Conservation (phyloP, 2,888 invertebrate species). For the Nowickia ferox region DNA sequence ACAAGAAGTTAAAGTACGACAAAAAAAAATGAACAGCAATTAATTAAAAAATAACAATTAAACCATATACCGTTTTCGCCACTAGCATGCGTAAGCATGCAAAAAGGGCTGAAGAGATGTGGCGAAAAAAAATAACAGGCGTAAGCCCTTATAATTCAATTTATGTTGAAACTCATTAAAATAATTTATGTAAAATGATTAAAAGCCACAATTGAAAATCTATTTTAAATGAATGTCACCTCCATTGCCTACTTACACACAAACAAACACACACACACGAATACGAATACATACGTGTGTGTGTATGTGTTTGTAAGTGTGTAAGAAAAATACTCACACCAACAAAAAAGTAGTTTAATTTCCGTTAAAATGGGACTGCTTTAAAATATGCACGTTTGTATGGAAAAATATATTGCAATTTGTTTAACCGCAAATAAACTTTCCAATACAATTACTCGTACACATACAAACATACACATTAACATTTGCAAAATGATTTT, state of each 20-base stretch:
- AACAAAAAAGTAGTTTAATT: slow-evolving; percentile 60
- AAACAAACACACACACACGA: slow-evolving; percentile 2
- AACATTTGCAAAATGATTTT: background rate
- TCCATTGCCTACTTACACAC: slow-evolving; percentile 14
- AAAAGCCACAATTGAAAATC: slow-evolving; percentile 81
- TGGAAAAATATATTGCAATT: slow-evolving; percentile 52
- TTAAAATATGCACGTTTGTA: background rate
- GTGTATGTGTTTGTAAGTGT: too few relatives aligned
- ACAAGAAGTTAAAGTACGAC: background rate
- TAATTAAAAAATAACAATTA: slow-evolving; percentile 70
- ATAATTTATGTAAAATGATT: slow-evolving; percentile 81
- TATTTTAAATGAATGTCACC: slow-evolving; percentile 78
- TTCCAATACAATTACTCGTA: background rate
- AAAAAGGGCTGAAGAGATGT: background rate
- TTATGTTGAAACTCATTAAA: slow-evolving; percentile 77
- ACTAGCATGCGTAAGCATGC: slow-evolving; percentile 2
- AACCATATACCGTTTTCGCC: slow-evolving; percentile 17
- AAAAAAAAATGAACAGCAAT: slow-evolving; percentile 53
- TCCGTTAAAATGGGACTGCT: slow-evolving; percentile 41
- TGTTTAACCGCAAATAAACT: slow-evolving; percentile 62
- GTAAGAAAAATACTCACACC: background rate
- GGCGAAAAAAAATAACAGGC: slow-evolving; percentile 23
- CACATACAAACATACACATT: background rate
- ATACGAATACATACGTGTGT: background rate
- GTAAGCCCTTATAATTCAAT: slow-evolving; percentile 64